Conservation (phyloP, 2,888 invertebrate species). For the Apodemia zela region DNA sequence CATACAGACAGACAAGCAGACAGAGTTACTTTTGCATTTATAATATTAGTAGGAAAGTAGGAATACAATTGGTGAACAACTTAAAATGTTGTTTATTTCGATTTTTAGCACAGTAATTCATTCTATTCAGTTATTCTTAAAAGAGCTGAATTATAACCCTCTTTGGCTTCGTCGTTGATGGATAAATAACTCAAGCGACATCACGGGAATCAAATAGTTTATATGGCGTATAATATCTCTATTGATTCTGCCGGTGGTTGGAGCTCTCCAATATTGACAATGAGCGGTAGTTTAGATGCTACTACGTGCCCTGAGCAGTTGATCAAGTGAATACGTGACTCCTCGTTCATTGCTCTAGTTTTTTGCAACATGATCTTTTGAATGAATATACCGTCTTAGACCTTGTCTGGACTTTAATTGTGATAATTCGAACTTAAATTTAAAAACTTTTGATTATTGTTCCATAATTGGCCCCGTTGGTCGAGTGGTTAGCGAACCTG, state of each 20-base stretch:
- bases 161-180: too few relatives aligned
- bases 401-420: conserved; percentile 49
- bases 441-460: too few relatives aligned
- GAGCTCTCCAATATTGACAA: conserved; percentile 75
- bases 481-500: too few relatives aligned
- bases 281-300: conserved; percentile 77
- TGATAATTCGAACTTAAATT: neutral
- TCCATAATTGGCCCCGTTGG: too few relatives aligned
- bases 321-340: conserved; percentile 73
- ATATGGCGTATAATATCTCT: conserved; percentile 61
- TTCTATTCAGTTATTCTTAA: too few relatives aligned
- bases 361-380: conserved; percentile 73
- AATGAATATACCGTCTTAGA: conserved; percentile 70
- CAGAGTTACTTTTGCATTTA: too few relatives aligned
- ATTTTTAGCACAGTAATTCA: too few relatives aligned
- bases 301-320: conserved; percentile 65
- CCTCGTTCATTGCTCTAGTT: conserved; percentile 76
- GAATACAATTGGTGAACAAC: too few relatives aligned
- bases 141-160: too few relatives aligned
- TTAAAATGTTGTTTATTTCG: too few relatives aligned
- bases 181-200: neutral
- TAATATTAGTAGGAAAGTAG: too few relatives aligned
- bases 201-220: neutral
- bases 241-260: conserved; percentile 71
- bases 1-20: too few relatives aligned